Conservation (phyloP, 2,797 vertebrate genomes). For the Tangara arthus region DNA sequence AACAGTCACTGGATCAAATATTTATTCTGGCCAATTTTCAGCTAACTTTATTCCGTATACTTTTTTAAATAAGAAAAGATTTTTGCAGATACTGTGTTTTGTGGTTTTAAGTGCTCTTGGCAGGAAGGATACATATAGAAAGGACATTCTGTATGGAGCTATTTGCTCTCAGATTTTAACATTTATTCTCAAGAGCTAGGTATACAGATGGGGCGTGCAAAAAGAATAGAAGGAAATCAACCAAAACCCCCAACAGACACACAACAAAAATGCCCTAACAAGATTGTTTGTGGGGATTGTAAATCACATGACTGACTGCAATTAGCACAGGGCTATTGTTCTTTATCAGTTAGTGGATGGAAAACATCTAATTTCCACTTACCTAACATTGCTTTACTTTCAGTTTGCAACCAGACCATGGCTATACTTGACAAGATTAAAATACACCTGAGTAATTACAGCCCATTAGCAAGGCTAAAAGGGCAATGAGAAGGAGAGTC, state of each 20-base stretch:
- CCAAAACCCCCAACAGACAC: not conserved
- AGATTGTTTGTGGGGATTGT: not conserved
- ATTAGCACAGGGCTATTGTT: not conserved
- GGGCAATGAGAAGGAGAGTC: not conserved
- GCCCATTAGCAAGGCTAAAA: not conserved
- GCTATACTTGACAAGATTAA: not conserved
- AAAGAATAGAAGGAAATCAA: not conserved
- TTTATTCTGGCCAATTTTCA: slow-evolving; percentile 1
- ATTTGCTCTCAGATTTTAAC: not conserved
- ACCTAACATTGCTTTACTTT: not conserved
- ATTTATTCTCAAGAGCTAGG: not conserved
- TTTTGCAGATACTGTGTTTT: not conserved
- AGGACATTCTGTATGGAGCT: not conserved
- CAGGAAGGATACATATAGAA: not conserved
- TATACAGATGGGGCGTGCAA: not conserved
- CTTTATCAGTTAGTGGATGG: not conserved
- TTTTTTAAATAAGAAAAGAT: not conserved
- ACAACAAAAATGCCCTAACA: not conserved
- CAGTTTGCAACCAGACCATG: not conserved
- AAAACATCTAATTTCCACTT: not conserved
- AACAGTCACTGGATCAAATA: not conserved
- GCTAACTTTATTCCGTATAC: not conserved
- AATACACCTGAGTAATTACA: not conserved
- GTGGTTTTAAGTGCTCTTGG: not conserved
- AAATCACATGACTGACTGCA: not conserved